Evolutionary conservation across 2,888 invertebrate genomes (phyloP), one percentile per base, ranked within the genome.

Genomic region (Drosophila neonasuta): DNA sequence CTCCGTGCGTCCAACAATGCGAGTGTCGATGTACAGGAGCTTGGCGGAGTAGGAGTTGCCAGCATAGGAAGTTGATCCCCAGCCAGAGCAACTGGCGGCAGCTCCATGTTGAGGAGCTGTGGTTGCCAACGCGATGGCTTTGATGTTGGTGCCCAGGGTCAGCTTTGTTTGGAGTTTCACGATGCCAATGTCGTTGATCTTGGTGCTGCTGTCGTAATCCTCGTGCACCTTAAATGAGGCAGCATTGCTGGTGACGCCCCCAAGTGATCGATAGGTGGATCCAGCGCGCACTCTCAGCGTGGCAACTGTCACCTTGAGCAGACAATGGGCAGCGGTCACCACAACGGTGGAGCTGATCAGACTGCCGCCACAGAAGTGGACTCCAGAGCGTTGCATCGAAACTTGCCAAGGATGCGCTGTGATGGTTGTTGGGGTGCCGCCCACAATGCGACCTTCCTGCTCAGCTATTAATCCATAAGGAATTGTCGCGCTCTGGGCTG

Each of bases 311-410:
- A 58, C 44, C 13, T 41, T 41, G 46, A 91, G 60, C 51, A 89
- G 90, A 73, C 94, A 94, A 79, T 94, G 93, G 4, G 93, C 94
- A n/a, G 94, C 93, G 1, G 93, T 94, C 0, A 94, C 66, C 3
- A 93, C 90, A 8, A 86, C 76, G 30, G 92, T 91, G 42, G 91
- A 88, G 29, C 80, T 88, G 46, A 91, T 91, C 7, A 94, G 88
- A 7, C 92, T 88, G 0, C 92, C 94, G 0, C 94, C 93, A 73
- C 94, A 94, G 0, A 89, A 87, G 71, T 94, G 93, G 0, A 88
- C 78, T 1, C 92, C 92, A 13, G 89, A 79, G 13, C 77, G 76
- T 24, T 83, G 85, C 3, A 90, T 30, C 0, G 90, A 90, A 1
- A 89, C 74, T 68, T 88, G 87, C 79, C 86, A 89, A 0, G 90